phyloP scores from a whole-genome alignment of 2,797 vertebrate species.

The Paramormyrops hopkinsi region DNA sequence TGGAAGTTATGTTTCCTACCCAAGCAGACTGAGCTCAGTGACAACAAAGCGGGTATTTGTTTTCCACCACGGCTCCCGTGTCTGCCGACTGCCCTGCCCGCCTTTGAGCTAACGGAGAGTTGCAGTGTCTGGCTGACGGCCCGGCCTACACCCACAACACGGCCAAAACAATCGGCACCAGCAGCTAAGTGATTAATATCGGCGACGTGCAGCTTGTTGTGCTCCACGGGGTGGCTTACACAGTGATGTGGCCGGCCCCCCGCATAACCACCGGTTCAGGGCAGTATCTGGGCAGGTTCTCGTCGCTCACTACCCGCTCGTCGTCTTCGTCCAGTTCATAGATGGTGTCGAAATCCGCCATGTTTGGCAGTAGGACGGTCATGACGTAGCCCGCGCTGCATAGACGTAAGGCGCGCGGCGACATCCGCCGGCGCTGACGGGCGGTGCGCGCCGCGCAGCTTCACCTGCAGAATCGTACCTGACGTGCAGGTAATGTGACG shows the following conservation, averaged over 20 bases:
- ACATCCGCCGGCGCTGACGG: not conserved
- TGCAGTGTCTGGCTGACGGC: slow-evolving; percentile 10
- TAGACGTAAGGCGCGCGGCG: slow-evolving; percentile 34
- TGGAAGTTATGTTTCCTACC: not conserved
- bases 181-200: slow-evolving; percentile 4
- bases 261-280: slow-evolving; percentile 89
- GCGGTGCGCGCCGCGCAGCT: not conserved
- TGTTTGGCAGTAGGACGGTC: slow-evolving; percentile 90
- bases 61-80: not conserved
- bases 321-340: slow-evolving; percentile 90
- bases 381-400: slow-evolving; percentile 68
- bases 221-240: slow-evolving; percentile 68
- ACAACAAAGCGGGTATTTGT: not conserved
- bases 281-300: slow-evolving; percentile 76
- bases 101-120: not conserved
- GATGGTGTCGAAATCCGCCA: slow-evolving; percentile 98
- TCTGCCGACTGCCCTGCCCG: not conserved
- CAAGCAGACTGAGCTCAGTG: not conserved
- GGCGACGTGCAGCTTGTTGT: slow-evolving; percentile 14
- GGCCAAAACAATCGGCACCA: slow-evolving; percentile 29
- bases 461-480: not conserved
- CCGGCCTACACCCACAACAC: slow-evolving; percentile 20
- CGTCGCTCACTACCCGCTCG: slow-evolving; percentile 81
- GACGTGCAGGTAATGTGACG: not conserved
- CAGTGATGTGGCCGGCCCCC: slow-evolving; percentile 93